phyloP scores from a whole-genome alignment of 2,888 invertebrate genomes.

The Hirtodrosophila confusa region DNA sequence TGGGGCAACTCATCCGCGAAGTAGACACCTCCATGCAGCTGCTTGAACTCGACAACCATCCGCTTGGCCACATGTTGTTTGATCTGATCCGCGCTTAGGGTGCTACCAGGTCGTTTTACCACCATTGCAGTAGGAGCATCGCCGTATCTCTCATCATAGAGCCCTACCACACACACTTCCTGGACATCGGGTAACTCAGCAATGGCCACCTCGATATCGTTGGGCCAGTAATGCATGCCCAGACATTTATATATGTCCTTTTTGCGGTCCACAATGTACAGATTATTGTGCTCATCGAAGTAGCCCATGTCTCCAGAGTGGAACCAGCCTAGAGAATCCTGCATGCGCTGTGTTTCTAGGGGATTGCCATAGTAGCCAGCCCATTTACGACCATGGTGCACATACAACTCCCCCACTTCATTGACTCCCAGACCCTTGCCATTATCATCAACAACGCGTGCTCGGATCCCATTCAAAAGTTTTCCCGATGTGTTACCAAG shows the following conservation, averaged over 20 bases:
- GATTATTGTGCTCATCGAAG: slow-evolving; percentile 68
- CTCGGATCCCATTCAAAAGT: slow-evolving; percentile 33
- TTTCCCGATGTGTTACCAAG: slow-evolving; percentile 53
- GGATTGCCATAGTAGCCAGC: slow-evolving; percentile 75
- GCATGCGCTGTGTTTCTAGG: slow-evolving; percentile 48
- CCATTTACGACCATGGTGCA: slow-evolving; percentile 49
- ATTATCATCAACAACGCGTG: slow-evolving; percentile 68
- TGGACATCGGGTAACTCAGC: slow-evolving; percentile 58
- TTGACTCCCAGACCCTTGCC: slow-evolving; percentile 54
- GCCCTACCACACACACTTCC: slow-evolving; percentile 72
- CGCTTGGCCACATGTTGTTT: slow-evolving; percentile 44
- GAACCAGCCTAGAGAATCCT: slow-evolving; percentile 70
- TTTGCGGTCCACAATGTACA: slow-evolving; percentile 72
- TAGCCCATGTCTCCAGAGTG: slow-evolving; percentile 79
- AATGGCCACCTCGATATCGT: slow-evolving; percentile 68
- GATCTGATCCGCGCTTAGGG: slow-evolving; percentile 37
- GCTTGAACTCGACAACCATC: slow-evolving; percentile 44
- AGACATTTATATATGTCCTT: slow-evolving; percentile 74
- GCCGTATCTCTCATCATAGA: slow-evolving; percentile 53
- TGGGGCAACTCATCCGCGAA: slow-evolving; percentile 62
- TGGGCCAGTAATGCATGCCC: slow-evolving; percentile 59
- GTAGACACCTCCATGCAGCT: slow-evolving; percentile 65
- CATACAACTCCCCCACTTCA: slow-evolving; percentile 69
- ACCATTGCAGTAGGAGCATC: slow-evolving; percentile 74
- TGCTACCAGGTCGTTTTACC: slow-evolving; percentile 32